A percentile compares a stretch with the other conserved stretches of the same genome.
Conservation (phyloP, 2,888 invertebrate genomes). For the Acronicta aceris region DNA sequence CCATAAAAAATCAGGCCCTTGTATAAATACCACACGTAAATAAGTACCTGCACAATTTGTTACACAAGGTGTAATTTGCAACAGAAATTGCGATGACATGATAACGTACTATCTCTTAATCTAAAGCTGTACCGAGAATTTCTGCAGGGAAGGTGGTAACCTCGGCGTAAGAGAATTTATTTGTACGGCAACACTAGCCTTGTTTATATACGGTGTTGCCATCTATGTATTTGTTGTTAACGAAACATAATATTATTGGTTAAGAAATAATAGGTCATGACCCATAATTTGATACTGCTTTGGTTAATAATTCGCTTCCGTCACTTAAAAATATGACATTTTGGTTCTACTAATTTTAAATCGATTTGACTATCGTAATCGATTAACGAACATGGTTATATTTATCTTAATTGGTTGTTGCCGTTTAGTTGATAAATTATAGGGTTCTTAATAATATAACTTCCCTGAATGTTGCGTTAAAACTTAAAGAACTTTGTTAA, state of each 20-base stretch:
- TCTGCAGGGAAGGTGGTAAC: constrained; percentile 27
- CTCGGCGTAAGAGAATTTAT: constrained; percentile 20
- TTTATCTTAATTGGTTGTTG: not conserved
- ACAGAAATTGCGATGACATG: constrained; percentile 36
- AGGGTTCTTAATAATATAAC: not conserved
- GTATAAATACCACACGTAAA: not conserved
- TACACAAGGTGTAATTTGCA: constrained; percentile 41
- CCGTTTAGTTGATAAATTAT: not conserved
- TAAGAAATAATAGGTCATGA: too few relatives aligned
- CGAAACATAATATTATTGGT: not conserved
- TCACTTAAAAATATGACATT: too few relatives aligned
- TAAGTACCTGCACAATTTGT: constrained; percentile 12
- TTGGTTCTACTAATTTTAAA: too few relatives aligned
- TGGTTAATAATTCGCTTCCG: too few relatives aligned
- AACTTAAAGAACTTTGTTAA: too few relatives aligned
- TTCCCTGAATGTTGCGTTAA: not conserved
- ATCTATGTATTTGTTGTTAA: not conserved
- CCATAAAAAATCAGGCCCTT: not conserved
- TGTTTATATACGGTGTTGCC: not conserved
- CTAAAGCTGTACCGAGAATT: constrained; percentile 35
- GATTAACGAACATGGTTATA: too few relatives aligned
- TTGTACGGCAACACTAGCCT: constrained; percentile 6
- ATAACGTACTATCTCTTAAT: constrained; percentile 42
- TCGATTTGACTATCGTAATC: too few relatives aligned
- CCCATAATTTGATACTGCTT: too few relatives aligned